A percentile compares a stretch with the other conserved stretches of the same genome.
phyloP scores from a whole-genome alignment of 2,797 vertebrate species.

The Ficedula albicollis region DNA sequence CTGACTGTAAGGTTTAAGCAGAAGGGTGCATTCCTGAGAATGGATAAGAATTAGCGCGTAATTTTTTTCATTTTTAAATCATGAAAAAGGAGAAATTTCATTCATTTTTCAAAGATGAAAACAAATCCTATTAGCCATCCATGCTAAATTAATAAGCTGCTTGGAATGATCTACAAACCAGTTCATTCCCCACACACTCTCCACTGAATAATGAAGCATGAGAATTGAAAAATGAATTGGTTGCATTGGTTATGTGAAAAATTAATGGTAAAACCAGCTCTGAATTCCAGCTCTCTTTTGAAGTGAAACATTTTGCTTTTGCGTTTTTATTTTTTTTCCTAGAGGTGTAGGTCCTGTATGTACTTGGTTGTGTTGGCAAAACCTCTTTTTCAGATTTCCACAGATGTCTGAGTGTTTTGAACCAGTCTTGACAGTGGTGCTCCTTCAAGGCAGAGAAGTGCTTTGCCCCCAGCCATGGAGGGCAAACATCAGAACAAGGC shows the following conservation, averaged over 20 bases:
- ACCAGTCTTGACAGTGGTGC: neutral
- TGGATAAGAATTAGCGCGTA: neutral
- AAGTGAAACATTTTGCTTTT: conserved; percentile 31
- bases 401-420: neutral
- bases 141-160: conserved; percentile 66
- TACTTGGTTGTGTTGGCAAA: neutral
- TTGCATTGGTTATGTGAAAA: conserved; percentile 25
- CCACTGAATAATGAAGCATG: conserved; percentile 61
- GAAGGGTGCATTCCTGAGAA: neutral
- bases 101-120: conserved; percentile 70
- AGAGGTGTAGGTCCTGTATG: neutral
- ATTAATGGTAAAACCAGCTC: neutral
- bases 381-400: neutral
- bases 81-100: conserved; percentile 49
- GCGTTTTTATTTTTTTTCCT: neutral
- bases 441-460: neutral
- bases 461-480: neutral
- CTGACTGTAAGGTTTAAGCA: neutral
- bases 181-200: conserved; percentile 29
- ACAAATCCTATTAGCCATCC: conserved; percentile 64
- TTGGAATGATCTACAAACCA: conserved; percentile 59
- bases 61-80: conserved; percentile 48
- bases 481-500: neutral
- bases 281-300: conserved; percentile 22
- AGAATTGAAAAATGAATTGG: conserved; percentile 61